Conservation (phyloP, 1,140 invertebrate genomes). For the Bradysia coprophila region DNA sequence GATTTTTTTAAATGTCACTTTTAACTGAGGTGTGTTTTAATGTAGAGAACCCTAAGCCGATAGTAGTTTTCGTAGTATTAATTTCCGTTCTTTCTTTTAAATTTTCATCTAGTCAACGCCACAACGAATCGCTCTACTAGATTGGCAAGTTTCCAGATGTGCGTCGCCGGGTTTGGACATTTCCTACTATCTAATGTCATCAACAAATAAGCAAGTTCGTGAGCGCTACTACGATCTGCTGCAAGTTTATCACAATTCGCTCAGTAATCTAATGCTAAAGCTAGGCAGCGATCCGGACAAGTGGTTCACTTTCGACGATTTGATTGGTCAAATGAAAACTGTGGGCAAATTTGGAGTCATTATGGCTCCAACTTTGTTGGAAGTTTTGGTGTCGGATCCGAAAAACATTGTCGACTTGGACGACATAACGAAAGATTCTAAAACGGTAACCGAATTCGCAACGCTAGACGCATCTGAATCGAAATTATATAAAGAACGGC, state of each 20-base stretch:
- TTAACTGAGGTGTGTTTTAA: neutral
- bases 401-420: constrained; percentile 14
- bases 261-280: constrained; percentile 19
- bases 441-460: no score
- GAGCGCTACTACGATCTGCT: constrained; percentile 26
- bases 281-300: constrained; percentile 22
- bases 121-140: constrained; percentile 26
- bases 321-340: constrained; percentile 19
- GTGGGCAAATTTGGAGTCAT: constrained; percentile 20
- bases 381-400: constrained; percentile 14
- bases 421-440: constrained; percentile 9
- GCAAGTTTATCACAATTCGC: constrained; percentile 30
- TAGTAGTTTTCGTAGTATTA: neutral
- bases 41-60: neutral
- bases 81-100: neutral
- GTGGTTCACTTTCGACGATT: constrained; percentile 25
- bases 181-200: constrained; percentile 34
- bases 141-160: constrained; percentile 33
- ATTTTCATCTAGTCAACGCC: constrained; percentile 7
- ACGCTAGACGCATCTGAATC: neutral
- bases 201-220: constrained; percentile 27
- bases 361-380: constrained; percentile 19
- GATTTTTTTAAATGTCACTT: neutral
- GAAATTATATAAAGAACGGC: neutral
- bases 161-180: constrained; percentile 36